Percentiles rank a stretch among this genome's conserved stretches.
Conservation (phyloP, 2,797 vertebrate genomes). For the Odontamblyopus lacepedii region DNA sequence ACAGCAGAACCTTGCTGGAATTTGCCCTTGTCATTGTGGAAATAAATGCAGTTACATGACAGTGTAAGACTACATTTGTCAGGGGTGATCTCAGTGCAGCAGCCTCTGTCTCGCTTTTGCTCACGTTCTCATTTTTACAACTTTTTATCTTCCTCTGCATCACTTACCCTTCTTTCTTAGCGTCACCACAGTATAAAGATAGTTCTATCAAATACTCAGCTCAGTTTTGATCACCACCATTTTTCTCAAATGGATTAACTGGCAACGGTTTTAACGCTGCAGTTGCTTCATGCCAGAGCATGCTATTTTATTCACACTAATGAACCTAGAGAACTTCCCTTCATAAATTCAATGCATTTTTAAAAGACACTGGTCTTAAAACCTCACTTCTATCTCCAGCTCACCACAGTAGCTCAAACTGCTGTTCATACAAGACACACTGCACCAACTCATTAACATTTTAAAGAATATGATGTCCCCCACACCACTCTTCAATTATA, state of each 20-base stretch:
- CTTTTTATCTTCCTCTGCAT: constrained; percentile 66
- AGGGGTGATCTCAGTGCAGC: constrained; percentile 61
- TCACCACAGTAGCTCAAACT: constrained; percentile 47
- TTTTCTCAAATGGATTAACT: constrained; percentile 77
- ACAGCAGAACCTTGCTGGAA: constrained; percentile 62
- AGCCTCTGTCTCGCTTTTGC: constrained; percentile 46
- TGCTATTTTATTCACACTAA: constrained; percentile 78
- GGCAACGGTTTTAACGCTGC: constrained; percentile 68
- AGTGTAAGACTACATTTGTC: constrained; percentile 62
- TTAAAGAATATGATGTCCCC: background rate
- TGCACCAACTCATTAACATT: constrained; percentile 34
- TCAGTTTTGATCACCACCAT: constrained; percentile 74
- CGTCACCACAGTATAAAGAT: constrained; percentile 42
- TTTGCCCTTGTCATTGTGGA: constrained; percentile 60
- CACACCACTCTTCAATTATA: background rate
- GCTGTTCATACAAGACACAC: constrained; percentile 42
- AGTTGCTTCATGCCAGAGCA: constrained; percentile 69
- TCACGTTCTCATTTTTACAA: constrained; percentile 49
- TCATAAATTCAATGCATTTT: constrained; percentile 81
- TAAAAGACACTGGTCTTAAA: constrained; percentile 73
- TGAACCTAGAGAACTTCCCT: constrained; percentile 75
- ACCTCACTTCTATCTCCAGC: constrained; percentile 53
- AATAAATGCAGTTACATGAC: constrained; percentile 61
- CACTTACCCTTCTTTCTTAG: constrained; percentile 55
- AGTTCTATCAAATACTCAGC: constrained; percentile 31